Conservation (phyloP, 2,797 vertebrate species). For the Linurgus olivaceus region DNA sequence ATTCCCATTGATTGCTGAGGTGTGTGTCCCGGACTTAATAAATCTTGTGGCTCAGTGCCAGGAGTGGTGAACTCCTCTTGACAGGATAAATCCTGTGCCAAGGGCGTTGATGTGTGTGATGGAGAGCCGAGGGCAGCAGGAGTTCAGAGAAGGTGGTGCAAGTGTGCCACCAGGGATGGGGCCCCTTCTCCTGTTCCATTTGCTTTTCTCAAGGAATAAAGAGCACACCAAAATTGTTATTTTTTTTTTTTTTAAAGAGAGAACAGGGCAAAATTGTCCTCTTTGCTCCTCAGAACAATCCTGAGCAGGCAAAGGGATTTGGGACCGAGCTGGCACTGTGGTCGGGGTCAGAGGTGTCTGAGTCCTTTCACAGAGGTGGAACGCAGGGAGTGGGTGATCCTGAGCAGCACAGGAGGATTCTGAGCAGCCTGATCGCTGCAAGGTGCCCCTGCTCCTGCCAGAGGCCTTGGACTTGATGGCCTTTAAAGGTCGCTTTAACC, state of each 20-base stretch:
- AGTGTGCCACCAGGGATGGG: fast-evolving
- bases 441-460: background rate
- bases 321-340: background rate
- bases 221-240: background rate
- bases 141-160: background rate
- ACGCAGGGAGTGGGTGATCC: fast-evolving
- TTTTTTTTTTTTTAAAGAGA: background rate
- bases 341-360: background rate
- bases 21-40: background rate
- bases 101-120: background rate
- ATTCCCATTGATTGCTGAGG: background rate
- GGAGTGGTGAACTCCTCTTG: background rate
- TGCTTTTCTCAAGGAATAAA: background rate
- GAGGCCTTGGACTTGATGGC: background rate
- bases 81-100: background rate
- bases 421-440: background rate
- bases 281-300: background rate
- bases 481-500: background rate
- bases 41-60: background rate
- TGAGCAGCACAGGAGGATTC: background rate
- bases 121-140: background rate
- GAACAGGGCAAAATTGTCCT: background rate
- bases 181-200: background rate
- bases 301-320: background rate
- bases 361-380: background rate